Evolutionary conservation across 2,113 vertebrate genomes (phyloP), one percentile per base, ranked within the genome.

Genomic region (Atractosteus spatula): DNA sequence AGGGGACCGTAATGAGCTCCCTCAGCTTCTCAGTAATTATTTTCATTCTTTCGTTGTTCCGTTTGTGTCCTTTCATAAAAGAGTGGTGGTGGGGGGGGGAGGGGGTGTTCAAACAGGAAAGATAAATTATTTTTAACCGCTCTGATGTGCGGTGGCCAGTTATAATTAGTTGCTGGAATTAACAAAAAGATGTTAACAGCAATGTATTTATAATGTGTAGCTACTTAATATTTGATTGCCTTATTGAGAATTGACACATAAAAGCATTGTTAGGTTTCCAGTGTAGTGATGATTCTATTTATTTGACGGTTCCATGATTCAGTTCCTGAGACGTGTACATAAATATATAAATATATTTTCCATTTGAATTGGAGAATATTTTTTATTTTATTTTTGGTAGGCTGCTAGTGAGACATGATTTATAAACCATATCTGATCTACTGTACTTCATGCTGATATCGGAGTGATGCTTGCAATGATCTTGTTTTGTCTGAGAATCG

Each of bases 331-430:
- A 86, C 82, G 80, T 91, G 90, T 92, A 92, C 77, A 90, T 90
- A 90, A 84, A 82, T 89, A 89, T 89, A 89, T 80, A 90, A 85
- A 89, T 91, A 89, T 91, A 89, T 91, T 91, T 92, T 89, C 88
- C 87, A 90, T 91, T 87, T 88, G 79, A 88, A 87, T 86, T 74
- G 71, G 85, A 89, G 85, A 91, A 90, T 89, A 85, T 90, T 88
- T 89, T 89, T 42, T 89, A 75, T 87, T 90, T 91, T 87, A 80
- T 89, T 62, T 64, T 55, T 16, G 47, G 71, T 42, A 74, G 73
- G 88, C 87, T 87, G 82, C 80, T 85, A 80, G 83, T 75, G 82
- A 86, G 83, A 85, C 78, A 78, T 80, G 54, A 85, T 80, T 82
- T 79, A 81, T 29, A 77, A 83, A 85, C 86, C 68, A 77, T 59